phyloP scores from a whole-genome alignment of 2,113 vertebrate species.

The Carlito syrichta region DNA sequence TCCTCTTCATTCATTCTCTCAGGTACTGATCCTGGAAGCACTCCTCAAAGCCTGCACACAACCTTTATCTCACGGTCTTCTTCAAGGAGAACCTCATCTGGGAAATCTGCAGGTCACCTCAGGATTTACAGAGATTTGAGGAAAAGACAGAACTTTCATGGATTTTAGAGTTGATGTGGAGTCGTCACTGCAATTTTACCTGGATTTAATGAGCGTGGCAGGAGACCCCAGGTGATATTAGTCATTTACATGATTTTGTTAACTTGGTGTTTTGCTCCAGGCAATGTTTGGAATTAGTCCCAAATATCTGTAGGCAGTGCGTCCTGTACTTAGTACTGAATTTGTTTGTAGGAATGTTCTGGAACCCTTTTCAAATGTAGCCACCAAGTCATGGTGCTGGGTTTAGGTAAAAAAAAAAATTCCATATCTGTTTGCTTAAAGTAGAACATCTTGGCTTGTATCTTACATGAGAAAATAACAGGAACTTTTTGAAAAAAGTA shows the following conservation, averaged over 20 bases:
- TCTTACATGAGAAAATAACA: not conserved
- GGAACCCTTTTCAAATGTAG: not conserved
- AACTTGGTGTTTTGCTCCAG: not conserved
- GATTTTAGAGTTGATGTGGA: not conserved
- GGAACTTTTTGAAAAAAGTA: not conserved
- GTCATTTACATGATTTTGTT: not conserved
- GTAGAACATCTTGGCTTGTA: not conserved
- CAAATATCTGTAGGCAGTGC: not conserved
- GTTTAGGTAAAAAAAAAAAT: not conserved
- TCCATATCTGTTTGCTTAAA: not conserved
- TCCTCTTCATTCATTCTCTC: not conserved
- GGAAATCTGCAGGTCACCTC: not conserved
- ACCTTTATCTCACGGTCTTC: not conserved
- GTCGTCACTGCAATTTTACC: not conserved
- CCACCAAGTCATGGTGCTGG: not conserved
- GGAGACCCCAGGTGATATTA: not conserved
- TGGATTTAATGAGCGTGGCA: not conserved
- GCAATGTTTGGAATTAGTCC: not conserved
- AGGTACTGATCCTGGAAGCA: not conserved
- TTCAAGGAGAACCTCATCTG: not conserved
- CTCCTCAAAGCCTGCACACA: not conserved
- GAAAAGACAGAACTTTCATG: not conserved
- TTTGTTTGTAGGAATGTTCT: not conserved
- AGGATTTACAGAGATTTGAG: not conserved
- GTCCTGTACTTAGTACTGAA: not conserved